Evolutionary conservation across 2,113 vertebrate genomes (phyloP), one percentile per base, ranked within the genome.

Genomic region (Ornithorhynchus anatinus): DNA sequence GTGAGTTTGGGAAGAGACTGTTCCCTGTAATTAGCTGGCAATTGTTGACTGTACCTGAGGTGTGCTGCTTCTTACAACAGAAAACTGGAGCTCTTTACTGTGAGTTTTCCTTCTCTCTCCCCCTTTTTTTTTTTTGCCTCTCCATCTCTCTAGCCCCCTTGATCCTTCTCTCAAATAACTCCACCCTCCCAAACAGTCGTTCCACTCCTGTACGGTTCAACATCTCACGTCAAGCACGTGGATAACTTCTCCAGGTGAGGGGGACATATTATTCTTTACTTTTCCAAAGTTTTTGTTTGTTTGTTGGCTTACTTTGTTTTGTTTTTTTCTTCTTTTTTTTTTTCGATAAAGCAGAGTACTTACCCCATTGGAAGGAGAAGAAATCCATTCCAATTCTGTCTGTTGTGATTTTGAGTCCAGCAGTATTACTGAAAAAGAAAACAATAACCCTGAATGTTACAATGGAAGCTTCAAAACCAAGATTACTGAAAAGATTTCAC

Each of bases 351-450:
- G 4, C 60, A 9, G 15, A 87, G 16, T 54, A 84, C 97, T 94
- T 95, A 99, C 98, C 94, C 98, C 98, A 88, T 94, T 97, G 78
- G 97, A 94, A 91, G 98, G 98, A 93, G 95, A 98, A 64, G 98
- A 98, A 93, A 99, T 97, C 98, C 98, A 99, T 93, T 99, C 97
- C 90, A 98, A 88, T 60, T 99, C 97, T 88, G 98, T 99, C 90
- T 99, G 98, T 93, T 98, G 97, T 92, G 97, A 97, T 96, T 98
- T 99, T 84, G 98, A 98, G 91, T 99, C 97, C 95, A 99, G 89
- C 84, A 99, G 94, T 90, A 96, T 94, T 93, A 99, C 98, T 99
- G 84, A 69, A 84, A 86, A 59, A 76, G 3, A 10, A n/a, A 70
- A 48, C 56, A 0, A 39, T 62, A 69, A 40, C 74, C 76, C 5